phyloP scores from a whole-genome alignment of 92 coral and sea anemone species.

The Umimayanthus kanabou region DNA sequence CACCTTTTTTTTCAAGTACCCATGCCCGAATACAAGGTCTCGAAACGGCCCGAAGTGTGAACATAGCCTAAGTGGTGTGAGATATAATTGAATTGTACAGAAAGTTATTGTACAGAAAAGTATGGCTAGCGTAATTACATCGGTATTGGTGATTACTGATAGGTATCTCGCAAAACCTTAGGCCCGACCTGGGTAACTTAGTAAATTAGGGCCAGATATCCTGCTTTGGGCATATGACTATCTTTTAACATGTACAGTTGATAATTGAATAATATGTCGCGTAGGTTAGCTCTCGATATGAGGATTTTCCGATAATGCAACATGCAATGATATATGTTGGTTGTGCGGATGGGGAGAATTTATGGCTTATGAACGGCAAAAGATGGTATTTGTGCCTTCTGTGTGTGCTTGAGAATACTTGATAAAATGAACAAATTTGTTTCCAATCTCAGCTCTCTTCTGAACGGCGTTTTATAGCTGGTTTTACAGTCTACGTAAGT shows the following conservation, averaged over 20 bases:
- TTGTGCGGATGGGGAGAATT: too few species aligned
- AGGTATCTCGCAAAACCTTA: conserved; percentile 19
- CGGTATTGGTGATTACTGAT: conserved; percentile 12
- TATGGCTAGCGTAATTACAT: neutral
- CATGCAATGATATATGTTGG: neutral
- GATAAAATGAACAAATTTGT: neutral
- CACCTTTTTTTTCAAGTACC: too few species aligned
- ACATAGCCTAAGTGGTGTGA: neutral
- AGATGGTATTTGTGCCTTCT: too few species aligned
- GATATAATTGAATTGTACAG: conserved; percentile 42
- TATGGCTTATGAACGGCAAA: too few species aligned
- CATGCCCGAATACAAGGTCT: too few species aligned
- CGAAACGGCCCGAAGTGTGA: too few species aligned
- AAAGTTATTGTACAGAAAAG: conserved; percentile 38
- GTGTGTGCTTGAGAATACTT: neutral
- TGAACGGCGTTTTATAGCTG: too few species aligned
- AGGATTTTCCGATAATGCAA: neutral
- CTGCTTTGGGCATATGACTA: neutral
- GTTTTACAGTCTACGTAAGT: too few species aligned
- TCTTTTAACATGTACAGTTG: conserved; percentile 42
- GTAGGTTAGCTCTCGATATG: conserved; percentile 10
- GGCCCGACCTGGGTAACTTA: neutral
- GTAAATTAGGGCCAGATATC: neutral
- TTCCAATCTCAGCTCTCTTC: too few species aligned
- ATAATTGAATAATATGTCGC: conserved; percentile 1